Percentiles rank a stretch among this genome's conserved stretches.
Evolutionary conservation across 2,888 invertebrate genomes (phyloP).

Genomic region (Drosophila nigricruria): DNA sequence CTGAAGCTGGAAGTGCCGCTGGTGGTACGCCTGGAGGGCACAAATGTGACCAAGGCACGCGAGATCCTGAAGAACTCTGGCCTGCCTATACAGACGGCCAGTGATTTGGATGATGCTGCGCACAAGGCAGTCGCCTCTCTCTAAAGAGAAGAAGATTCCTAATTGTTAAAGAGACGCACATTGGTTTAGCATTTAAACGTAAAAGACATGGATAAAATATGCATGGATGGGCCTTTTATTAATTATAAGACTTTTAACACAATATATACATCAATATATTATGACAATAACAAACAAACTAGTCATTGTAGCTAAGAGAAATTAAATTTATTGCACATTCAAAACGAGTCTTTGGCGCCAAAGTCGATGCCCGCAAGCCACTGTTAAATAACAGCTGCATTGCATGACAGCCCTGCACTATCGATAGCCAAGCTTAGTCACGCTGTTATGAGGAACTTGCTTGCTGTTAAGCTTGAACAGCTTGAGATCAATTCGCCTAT

Average conservation of each 20-base stretch:
- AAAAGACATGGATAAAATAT: constrained; percentile 15
- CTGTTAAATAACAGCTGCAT: constrained; percentile 10
- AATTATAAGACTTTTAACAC: constrained; percentile 26
- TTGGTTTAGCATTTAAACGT: constrained; percentile 44
- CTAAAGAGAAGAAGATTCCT: background rate
- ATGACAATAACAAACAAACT: background rate
- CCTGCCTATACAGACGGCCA: constrained; percentile 92
- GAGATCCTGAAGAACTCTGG: constrained; percentile 93
- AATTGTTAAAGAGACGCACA: constrained; percentile 47
- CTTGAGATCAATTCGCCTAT: background rate
- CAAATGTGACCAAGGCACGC: constrained; percentile 94
- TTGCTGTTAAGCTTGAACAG: background rate
- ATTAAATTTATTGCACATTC: background rate
- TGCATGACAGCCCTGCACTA: background rate
- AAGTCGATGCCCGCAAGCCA: background rate
- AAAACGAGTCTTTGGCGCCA: background rate
- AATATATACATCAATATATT: constrained; percentile 29
- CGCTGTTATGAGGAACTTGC: background rate
- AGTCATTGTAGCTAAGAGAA: background rate
- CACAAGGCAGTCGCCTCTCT: constrained; percentile 90
- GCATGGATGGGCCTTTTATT: constrained; percentile 20
- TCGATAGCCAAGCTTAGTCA: constrained; percentile 18
- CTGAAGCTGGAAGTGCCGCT: constrained; percentile 94
- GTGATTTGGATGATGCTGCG: constrained; percentile 96
- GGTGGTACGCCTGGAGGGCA: constrained; percentile 97